Base-by-base conservation (phyloP, 1,140 invertebrate species). In the Drosophila orena region DNA sequence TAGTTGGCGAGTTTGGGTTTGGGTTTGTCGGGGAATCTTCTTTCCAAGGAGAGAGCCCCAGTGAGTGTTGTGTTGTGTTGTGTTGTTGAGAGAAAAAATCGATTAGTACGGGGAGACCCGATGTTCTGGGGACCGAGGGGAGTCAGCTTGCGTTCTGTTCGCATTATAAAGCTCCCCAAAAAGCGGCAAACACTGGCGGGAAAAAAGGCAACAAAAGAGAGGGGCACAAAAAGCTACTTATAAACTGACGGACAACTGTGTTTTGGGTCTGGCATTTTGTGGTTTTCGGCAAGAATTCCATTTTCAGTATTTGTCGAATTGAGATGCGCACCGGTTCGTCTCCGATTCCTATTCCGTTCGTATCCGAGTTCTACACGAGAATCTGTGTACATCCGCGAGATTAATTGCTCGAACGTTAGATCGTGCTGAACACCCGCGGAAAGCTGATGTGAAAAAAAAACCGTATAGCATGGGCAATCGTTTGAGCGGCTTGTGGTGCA, bases 291-390 rank as follows among this genome's bases (percentile, higher is more conserved):
- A 90, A 90, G 86, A 91, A 91, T 89, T 90, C 83, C 90, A 76
- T 90, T 81, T 90, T 91, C 90, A 91, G 90, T 91, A 85, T 91
- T 90, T 91, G 86, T 54, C 77, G 85, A 90, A 91, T 91, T 91
- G 90, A 91, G 90, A 89, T 85, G 84, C 86, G 83, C 77, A 75
- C 86, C 90, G 85, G 84, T 89, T 89, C 64, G 58, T 61, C 72
- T 46, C 52, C 30, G 44, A 37, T 44, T 52, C 64, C 10, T 11
- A 60, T 17, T 15, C 46, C n/a, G 46, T n/a, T 14, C 11, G 11
- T 49, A 49, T 49, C 47, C 30, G 47, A 47, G n/a, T 50, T 53
- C 40, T 64, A 6, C n/a, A 1, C 52, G 49, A 35, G 50, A 70
- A 69, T 27, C 24, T 27, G 22, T 55, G 40, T 15, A 35, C 38